Conservation (phyloP, 2,113 vertebrate species). For the Sceloporus tristichus region DNA sequence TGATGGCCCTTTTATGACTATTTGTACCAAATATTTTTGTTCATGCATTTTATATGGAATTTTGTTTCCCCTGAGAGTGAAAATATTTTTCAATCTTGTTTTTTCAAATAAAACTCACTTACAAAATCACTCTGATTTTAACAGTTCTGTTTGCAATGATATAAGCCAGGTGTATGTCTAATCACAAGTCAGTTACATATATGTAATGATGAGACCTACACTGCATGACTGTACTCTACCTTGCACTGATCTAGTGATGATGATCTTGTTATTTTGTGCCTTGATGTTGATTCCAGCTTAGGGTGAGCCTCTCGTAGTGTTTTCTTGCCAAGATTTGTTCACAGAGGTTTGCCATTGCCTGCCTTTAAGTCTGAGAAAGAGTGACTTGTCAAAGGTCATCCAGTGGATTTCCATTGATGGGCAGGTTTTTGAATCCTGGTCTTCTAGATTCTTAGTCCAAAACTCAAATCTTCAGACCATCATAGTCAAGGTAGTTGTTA, state of each 20-base stretch:
- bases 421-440: too few species aligned
- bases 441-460: too few species aligned
- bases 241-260: neutral
- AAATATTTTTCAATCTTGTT: rapidly evolving
- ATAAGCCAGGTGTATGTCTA: neutral
- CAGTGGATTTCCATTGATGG: too few species aligned
- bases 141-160: neutral
- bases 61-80: neutral
- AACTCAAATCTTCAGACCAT: too few species aligned
- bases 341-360: too few species aligned
- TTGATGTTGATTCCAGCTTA: too few species aligned
- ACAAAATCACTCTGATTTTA: rapidly evolving
- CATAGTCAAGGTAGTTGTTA: neutral
- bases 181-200: neutral
- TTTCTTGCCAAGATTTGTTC: too few species aligned
- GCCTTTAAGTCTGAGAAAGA: too few species aligned
- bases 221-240: neutral
- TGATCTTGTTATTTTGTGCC: too few species aligned
- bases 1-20: slow-evolving; percentile 43
- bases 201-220: neutral
- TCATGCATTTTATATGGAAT: slow-evolving; percentile 46
- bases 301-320: too few species aligned
- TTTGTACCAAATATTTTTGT: slow-evolving; percentile 50
- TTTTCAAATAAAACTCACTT: neutral
- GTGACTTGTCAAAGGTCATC: too few species aligned